Evolutionary conservation across 2,113 vertebrate genomes (phyloP).

Genomic region (Helogale parvula): DNA sequence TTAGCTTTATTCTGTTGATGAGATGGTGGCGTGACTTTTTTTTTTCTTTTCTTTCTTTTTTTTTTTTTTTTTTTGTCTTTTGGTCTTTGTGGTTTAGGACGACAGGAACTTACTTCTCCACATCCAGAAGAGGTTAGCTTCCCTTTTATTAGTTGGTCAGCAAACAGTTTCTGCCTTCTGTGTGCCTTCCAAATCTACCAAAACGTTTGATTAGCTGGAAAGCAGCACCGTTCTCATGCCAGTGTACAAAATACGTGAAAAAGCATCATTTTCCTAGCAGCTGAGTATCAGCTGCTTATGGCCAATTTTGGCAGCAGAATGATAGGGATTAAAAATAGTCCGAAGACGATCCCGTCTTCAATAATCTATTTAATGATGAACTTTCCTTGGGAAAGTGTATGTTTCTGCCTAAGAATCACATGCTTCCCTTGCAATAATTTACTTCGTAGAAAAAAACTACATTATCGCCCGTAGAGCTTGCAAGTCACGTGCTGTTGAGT

Average conservation of each 20-base stretch:
- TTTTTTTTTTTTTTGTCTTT: not conserved
- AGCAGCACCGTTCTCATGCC: not conserved
- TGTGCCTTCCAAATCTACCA: not conserved
- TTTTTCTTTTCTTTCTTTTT: not conserved
- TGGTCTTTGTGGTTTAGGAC: constrained; percentile 39
- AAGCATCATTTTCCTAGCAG: constrained; percentile 67
- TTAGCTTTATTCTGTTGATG: not conserved
- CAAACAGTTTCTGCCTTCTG: constrained; percentile 41
- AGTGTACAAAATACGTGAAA: constrained; percentile 63
- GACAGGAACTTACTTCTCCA: constrained; percentile 27
- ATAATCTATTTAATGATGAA: constrained; percentile 65
- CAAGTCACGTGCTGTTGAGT: constrained; percentile 57
- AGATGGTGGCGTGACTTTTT: not conserved
- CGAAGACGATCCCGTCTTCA: constrained; percentile 56
- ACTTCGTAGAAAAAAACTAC: constrained; percentile 37
- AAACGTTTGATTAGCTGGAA: constrained; percentile 52
- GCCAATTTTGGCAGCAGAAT: constrained; percentile 53
- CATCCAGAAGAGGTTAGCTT: not conserved
- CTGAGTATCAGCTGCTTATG: constrained; percentile 21
- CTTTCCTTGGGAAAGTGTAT: constrained; percentile 60
- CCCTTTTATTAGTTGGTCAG: constrained; percentile 29
- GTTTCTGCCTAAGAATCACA: constrained; percentile 40
- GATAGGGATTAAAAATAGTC: constrained; percentile 53
- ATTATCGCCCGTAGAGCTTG: not conserved
- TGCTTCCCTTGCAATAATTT: constrained; percentile 39